A percentile compares a stretch with the other conserved stretches of the same genome.
Evolutionary conservation across 2,797 vertebrate species (phyloP).

Genomic region (Acanthurus leucopareius): DNA sequence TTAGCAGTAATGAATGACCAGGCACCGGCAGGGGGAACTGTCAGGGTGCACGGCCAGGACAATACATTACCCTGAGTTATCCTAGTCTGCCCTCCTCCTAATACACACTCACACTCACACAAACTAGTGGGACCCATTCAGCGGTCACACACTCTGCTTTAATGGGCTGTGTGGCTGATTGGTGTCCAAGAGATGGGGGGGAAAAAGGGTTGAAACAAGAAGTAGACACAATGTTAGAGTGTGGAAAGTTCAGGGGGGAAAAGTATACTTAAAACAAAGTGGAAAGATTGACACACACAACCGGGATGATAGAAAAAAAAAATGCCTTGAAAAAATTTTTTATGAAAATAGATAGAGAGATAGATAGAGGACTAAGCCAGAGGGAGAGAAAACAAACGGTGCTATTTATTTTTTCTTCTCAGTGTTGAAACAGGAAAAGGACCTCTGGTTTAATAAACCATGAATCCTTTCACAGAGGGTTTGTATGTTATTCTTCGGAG

Average conservation of each 20-base stretch:
- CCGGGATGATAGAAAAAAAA: constrained; percentile 29
- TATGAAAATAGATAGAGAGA: constrained; percentile 78
- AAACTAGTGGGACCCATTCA: constrained; percentile 86
- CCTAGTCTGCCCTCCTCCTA: constrained; percentile 72
- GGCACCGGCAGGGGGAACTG: constrained; percentile 76
- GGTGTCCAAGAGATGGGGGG: constrained; percentile 57
- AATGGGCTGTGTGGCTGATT: constrained; percentile 73
- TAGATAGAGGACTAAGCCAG: constrained; percentile 65
- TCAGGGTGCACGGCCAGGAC: constrained; percentile 79
- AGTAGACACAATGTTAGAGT: constrained; percentile 17
- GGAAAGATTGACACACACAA: constrained; percentile 58
- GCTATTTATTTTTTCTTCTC: constrained; percentile 92
- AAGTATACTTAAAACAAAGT: constrained; percentile 36
- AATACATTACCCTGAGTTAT: constrained; percentile 87
- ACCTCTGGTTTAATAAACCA: constrained; percentile 93
- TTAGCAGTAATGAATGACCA: constrained; percentile 87
- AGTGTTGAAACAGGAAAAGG: constrained; percentile 90
- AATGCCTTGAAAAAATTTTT: constrained; percentile 24
- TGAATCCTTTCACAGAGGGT: constrained; percentile 92
- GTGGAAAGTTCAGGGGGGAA: constrained; percentile 46
- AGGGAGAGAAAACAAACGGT: constrained; percentile 87
- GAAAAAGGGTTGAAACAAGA: constrained; percentile 26
- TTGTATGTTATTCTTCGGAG: constrained; percentile 90
- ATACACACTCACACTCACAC: constrained; percentile 65
- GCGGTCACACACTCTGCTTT: constrained; percentile 89